Base-by-base conservation (phyloP, 2,113 vertebrate species). In the Podarcis raffonei region DNA sequence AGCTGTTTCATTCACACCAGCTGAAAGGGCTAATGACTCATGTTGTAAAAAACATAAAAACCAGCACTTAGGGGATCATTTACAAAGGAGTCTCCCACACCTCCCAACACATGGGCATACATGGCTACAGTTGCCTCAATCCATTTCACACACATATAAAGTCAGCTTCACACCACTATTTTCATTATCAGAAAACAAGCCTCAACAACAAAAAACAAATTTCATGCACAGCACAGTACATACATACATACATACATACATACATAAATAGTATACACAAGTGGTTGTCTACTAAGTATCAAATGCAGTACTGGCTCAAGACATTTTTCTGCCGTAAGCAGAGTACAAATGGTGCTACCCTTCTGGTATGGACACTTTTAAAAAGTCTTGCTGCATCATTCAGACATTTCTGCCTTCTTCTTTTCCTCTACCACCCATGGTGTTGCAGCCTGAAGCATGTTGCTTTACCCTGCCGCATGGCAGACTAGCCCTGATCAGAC, bases 101-200 rank as follows among this genome's bases (percentile, higher is more conserved):
- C 27, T 8, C 0, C 68, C 27, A 71, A 37, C 20, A n/a, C 74
- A 76, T 76, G 18, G 20, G 35, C 20, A 39, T 23, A 22, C 85
- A 71, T n/a, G 39, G 76, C 84, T 85, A 83, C 90, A 86, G 12
- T 88, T 87, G 12, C 75, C 1, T 82, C 62, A 86, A 88, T 65
- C 37, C 89, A 87, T 81, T 75, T 59, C 27, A 57, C 37, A 18
- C 74, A 20, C 6, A 39, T 1, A 42, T 8, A 76, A 5, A 9
- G 35, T 37, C 35, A 39, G 37, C 75, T 77, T 39, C 75, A 77
- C 42, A 77, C 37, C 3, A 77, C 20, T 42, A 22, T 23, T 77
- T 75, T 77, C 42, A 23, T 42, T 23, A 11, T 77, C 75, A 77
- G 37, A 39, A 77, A 42, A 4, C 37, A 77, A 77, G 23, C 42